Base-by-base conservation (phyloP, 1,140 invertebrate species). In the Habropoda laboriosa region DNA sequence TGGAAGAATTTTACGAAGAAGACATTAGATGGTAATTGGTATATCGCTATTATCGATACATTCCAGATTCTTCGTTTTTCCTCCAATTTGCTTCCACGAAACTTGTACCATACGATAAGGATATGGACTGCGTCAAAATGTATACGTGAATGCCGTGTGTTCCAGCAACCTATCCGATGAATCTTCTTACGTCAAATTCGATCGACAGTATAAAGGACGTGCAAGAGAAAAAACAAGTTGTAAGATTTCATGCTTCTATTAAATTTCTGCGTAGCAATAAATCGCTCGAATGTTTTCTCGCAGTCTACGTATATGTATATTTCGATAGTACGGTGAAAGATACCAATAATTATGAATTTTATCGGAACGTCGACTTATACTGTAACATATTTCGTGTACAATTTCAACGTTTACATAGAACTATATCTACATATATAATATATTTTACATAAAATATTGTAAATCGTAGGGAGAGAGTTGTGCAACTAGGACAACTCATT, bases 221-320 rank as follows among this genome's bases (percentile, higher is more conserved):
- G 83, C 83, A 87, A 79, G 10, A 64, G 70, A 82, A 78, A 60
- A 51, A 81, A 87, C 83, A 79, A 24, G 18, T 81, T 82, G 77
- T 83, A 81, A 82, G 53, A 75, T 83, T 72, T 75, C 71, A 75
- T 82, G 87, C 74, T 81, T 84, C 30, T 80, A 18, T 42, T 45
- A 30, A 49, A 51, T 24, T 76, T 70, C 61, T 47, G 13, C 45
- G n/a, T 18, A 35, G 24, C 40, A 47, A 66, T 32, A 45, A 3
- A n/a, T 27, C 16, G 10, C 24, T 6, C 13, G 5, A 27, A 61
- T 55, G 53, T 32, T 42, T 60, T n/a, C n/a, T n/a, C n/a, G n/a
- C n/a, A n/a, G n/a, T n/a, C n/a, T n/a, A n/a, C n/a, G n/a, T n/a
- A n/a, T n/a, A n/a, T n/a, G n/a, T n/a, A n/a, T n/a, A n/a, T n/a